Evolutionary conservation across 2,888 invertebrate genomes (phyloP), one percentile per base, ranked within the genome.

Genomic region (Meghimatium bilineatum): DNA sequence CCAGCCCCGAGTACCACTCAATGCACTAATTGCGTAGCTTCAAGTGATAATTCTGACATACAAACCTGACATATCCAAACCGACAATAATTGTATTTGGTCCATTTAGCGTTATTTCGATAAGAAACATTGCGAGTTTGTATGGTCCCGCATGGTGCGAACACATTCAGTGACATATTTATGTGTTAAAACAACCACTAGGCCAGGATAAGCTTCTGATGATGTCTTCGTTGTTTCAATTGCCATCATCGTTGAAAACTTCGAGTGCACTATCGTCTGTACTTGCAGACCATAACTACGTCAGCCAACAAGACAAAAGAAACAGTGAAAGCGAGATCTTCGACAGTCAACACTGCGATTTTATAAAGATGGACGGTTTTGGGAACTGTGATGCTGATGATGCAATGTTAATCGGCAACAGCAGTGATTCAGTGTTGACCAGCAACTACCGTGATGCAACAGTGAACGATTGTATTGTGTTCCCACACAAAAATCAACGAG

Each of bases 121-220:
- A 23, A 14, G 10, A 20, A 23, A 56, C n/a, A n/a, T n/a, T 63
- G 26, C n/a, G 63, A n/a, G 26, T n/a, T 1, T 36, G 38, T 12
- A 79, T 79, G 79, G 79, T 38, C n/a, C 79, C 67, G 5, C 49
- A 5, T 44, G 79, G 79, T 10, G 49, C 44, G n/a, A 66, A 79
- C 49, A 36, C 63, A 1, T 79, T 79, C 67, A 63, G 23, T 32
- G 79, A 66, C 12, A 79, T 49, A 44, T 38, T 44, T 14, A 66
- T n/a, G 8, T 1, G 8, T 38, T 10, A 14, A 36, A n/a, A 20
- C 12, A n/a, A 34, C 0, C 77, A 8, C 38, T 44, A 34, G 14
- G 17, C 36, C 38, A 17, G 44, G 5, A 5, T 44, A 23, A 26
- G 23, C 0, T 5, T 2, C 12, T 66, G 6, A 49, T 34, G 23